These are phyloP conservation scores for Lagria hirta DNA, from an alignment of 2,888 invertebrate species.

Conservation along the genomic window DNA sequence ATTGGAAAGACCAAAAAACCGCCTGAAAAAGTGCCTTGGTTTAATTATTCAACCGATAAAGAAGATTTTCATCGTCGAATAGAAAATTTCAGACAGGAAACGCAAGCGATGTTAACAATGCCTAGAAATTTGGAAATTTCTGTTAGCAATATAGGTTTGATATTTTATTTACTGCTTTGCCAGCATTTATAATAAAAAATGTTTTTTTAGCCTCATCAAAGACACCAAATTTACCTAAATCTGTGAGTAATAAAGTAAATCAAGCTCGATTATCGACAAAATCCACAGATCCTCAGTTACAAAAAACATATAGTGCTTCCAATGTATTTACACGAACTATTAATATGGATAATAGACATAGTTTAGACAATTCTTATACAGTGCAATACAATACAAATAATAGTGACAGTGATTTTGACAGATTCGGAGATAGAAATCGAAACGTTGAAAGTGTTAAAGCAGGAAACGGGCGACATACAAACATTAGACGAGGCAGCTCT, in stretches of 20 bases:
- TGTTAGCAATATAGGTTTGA: constrained; percentile 39
- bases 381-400: constrained; percentile 40
- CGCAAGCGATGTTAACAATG: constrained; percentile 66
- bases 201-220: constrained; percentile 1
- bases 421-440: constrained; percentile 28
- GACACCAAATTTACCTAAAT: constrained; percentile 23
- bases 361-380: constrained; percentile 41
- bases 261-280: constrained; percentile 34
- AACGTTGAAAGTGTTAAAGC: constrained; percentile 26
- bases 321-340: constrained; percentile 47
- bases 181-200: background rate
- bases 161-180: constrained; percentile 5
- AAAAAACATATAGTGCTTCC: constrained; percentile 53
- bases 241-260: constrained; percentile 37
- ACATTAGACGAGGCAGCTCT: constrained; percentile 48
- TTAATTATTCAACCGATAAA: constrained; percentile 64
- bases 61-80: constrained; percentile 65
- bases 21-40: constrained; percentile 53
- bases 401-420: constrained; percentile 30
- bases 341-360: constrained; percentile 36
- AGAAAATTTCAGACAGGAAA: constrained; percentile 74
- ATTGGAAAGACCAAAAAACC: constrained; percentile 40
- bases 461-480: constrained; percentile 23
- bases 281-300: constrained; percentile 38
- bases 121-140: constrained; percentile 47